phyloP scores from a whole-genome alignment of 2,888 invertebrate species.

The Yponomeuta sedellus region DNA sequence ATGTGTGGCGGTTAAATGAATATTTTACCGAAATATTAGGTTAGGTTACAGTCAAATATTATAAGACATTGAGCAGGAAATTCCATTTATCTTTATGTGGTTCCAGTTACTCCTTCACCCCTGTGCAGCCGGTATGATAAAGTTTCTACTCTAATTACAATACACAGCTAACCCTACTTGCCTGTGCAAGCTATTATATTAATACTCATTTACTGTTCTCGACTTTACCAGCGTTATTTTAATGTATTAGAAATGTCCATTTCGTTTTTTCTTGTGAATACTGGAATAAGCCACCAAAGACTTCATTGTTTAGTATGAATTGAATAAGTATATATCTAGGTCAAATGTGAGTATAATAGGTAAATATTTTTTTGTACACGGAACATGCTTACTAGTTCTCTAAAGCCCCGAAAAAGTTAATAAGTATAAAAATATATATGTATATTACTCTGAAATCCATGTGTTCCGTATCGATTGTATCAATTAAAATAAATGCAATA shows the following conservation, averaged over 20 bases:
- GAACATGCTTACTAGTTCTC: conserved; percentile 1
- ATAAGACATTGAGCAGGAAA: background rate
- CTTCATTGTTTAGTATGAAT: conserved; percentile 33
- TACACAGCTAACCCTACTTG: background rate
- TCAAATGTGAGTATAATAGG: conserved; percentile 20
- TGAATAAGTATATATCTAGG: conserved; percentile 22
- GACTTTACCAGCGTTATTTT: conserved; percentile 13
- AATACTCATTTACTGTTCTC: conserved; percentile 14
- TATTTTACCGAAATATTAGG: background rate
- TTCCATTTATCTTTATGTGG: conserved; percentile 1
- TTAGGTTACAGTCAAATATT: conserved; percentile 21
- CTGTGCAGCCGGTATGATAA: background rate
- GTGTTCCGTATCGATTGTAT: conserved; percentile 39
- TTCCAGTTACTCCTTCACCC: background rate
- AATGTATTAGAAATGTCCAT: conserved; percentile 7
- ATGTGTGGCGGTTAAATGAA: background rate
- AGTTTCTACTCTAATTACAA: background rate
- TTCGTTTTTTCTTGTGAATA: conserved; percentile 16
- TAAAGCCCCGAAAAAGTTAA: background rate
- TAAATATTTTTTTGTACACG: conserved; percentile 3
- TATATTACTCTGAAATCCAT: conserved; percentile 37
- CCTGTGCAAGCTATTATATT: background rate
- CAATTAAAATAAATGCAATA: conserved; percentile 44
- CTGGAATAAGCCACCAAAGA: conserved; percentile 48
- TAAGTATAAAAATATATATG: background rate